A percentile compares a stretch with the other conserved stretches of the same genome.
Conservation (phyloP, 2,113 vertebrate genomes). For the Sinocyclocheilus grahami region DNA sequence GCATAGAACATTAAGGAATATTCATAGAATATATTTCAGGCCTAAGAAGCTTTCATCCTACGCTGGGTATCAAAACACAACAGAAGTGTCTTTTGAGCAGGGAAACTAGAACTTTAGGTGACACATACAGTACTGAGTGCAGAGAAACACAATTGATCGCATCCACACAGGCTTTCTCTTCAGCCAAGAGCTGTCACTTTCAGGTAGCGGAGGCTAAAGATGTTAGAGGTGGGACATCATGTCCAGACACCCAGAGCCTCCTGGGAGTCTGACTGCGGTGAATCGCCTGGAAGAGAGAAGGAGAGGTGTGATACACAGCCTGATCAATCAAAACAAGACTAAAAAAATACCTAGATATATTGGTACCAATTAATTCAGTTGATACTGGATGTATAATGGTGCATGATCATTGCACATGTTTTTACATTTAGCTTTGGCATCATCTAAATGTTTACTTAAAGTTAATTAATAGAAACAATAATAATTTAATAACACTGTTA, state of each 20-base stretch:
- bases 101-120: background rate
- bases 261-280: slow-evolving; percentile 28
- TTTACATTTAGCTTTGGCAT: background rate
- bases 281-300: slow-evolving; percentile 4
- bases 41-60: background rate
- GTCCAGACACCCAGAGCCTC: slow-evolving; percentile 25
- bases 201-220: slow-evolving; percentile 2
- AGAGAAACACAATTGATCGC: background rate
- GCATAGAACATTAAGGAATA: background rate
- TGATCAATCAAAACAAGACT: background rate
- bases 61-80: background rate
- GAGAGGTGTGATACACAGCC: background rate
- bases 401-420: background rate
- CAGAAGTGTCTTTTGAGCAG: background rate
- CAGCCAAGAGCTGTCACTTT: slow-evolving; percentile 7
- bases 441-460: background rate
- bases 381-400: background rate
- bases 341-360: background rate
- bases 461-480: background rate
- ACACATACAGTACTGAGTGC: background rate
- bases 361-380: background rate
- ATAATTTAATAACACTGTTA: background rate
- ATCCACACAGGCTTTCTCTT: background rate
- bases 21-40: background rate
- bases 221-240: slow-evolving; percentile 37